These are phyloP conservation scores for Cephus pulcher DNA, from an alignment of 2,888 invertebrate species.

Conservation along the genomic window DNA sequence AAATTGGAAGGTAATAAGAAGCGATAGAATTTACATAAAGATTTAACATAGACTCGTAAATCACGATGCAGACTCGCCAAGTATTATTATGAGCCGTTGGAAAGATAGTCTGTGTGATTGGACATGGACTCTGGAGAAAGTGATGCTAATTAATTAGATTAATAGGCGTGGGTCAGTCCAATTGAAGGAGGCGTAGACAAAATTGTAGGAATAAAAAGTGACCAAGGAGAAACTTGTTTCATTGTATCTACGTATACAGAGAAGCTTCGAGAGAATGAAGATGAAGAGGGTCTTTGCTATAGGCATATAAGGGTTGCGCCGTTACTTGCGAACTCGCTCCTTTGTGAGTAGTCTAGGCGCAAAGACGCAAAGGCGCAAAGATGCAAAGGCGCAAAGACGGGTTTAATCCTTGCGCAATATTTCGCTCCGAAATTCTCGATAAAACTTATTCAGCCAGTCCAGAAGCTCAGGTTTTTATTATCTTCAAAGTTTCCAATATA, in stretches of 20 bases:
- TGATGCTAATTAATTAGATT: background rate
- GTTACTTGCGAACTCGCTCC: background rate
- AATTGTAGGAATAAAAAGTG: background rate
- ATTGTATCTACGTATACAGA: background rate
- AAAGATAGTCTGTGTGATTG: background rate
- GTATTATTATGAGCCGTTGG: background rate
- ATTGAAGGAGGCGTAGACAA: background rate
- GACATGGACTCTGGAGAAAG: background rate
- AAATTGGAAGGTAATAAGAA: background rate
- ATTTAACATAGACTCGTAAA: background rate
- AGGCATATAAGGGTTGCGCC: background rate
- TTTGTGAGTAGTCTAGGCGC: background rate
- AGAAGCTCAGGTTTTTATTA: too few species aligned
- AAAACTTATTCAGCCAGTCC: background rate
- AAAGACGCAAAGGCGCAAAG: background rate
- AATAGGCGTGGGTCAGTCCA: background rate
- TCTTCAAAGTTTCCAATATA: background rate
- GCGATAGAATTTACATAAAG: background rate
- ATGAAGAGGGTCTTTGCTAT: background rate
- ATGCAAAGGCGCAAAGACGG: background rate
- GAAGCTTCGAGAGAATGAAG: background rate
- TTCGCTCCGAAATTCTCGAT: background rate
- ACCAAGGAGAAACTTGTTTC: background rate
- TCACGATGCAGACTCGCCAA: background rate
- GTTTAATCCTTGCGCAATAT: background rate